Percentiles rank a stretch among this genome's conserved stretches.
These are phyloP conservation scores for Drosophila sucinea DNA, from an alignment of 1,140 invertebrate genomes.

Conservation along the genomic window DNA sequence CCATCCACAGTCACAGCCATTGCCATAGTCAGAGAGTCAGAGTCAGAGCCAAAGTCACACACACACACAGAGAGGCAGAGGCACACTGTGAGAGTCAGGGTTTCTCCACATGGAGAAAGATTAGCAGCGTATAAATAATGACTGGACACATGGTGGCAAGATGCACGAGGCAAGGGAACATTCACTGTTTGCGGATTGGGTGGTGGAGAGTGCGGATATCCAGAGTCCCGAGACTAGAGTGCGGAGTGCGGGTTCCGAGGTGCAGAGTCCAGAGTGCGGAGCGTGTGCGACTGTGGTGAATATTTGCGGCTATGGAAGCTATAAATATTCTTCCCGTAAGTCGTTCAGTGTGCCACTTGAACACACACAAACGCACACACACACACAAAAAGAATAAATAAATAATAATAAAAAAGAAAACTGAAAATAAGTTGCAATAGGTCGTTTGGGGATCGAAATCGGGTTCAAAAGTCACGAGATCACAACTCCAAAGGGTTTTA, in stretches of 20 bases:
- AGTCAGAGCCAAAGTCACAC: slow-evolving; percentile 12
- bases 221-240: background rate
- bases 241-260: background rate
- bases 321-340: slow-evolving; percentile 63
- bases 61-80: background rate
- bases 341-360: slow-evolving; percentile 54
- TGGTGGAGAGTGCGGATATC: background rate
- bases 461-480: slow-evolving; percentile 7
- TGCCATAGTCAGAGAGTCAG: background rate
- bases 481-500: background rate
- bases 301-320: slow-evolving; percentile 57
- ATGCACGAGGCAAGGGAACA: background rate
- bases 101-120: slow-evolving; percentile 57
- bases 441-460: slow-evolving; percentile 11
- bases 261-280: background rate
- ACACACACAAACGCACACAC: background rate
- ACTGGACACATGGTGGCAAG: slow-evolving; percentile 25
- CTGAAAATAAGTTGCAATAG: background rate
- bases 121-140: slow-evolving; percentile 68
- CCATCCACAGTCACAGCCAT: slow-evolving; percentile 35
- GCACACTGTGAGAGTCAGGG: background rate
- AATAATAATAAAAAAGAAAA: background rate
- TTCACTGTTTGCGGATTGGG: background rate
- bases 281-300: slow-evolving; percentile 45
- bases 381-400: background rate